Evolutionary conservation across 2,797 vertebrate species (phyloP).

Genomic region (Eremophila alpestris): DNA sequence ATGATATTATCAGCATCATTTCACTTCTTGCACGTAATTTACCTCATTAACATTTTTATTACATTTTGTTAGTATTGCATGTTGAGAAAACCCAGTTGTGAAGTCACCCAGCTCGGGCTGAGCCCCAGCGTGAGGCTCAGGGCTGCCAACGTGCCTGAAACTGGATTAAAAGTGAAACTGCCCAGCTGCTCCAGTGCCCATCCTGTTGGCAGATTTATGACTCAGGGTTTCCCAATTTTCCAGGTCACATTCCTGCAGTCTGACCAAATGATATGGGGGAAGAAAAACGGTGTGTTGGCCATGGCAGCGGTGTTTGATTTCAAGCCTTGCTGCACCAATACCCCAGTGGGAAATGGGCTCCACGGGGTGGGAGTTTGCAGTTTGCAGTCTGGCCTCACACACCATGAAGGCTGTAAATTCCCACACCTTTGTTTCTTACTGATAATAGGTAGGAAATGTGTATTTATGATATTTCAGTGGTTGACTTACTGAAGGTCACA

Average conservation of each 20-base stretch:
- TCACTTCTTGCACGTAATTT: slow-evolving; percentile 45
- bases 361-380: neutral
- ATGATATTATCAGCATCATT: slow-evolving; percentile 21
- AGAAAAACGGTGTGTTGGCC: slow-evolving; percentile 19
- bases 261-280: neutral
- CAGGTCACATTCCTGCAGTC: neutral
- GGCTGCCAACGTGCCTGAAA: neutral
- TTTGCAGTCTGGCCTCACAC: neutral
- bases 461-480: slow-evolving; percentile 21
- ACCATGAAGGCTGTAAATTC: slow-evolving; percentile 38
- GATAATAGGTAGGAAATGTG: neutral
- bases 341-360: neutral
- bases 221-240: neutral
- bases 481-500: neutral
- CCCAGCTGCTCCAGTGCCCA: neutral
- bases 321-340: slow-evolving; percentile 11
- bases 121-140: neutral
- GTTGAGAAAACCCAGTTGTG: neutral
- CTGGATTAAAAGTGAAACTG: neutral
- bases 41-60: slow-evolving; percentile 48
- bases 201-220: neutral
- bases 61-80: neutral
- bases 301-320: neutral
- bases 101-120: neutral
- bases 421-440: slow-evolving; percentile 28